A percentile compares a stretch with the other conserved stretches of the same genome.
These are phyloP conservation scores for Campoplex nolae DNA, from an alignment of 2,888 invertebrate species.

Conservation along the genomic window DNA sequence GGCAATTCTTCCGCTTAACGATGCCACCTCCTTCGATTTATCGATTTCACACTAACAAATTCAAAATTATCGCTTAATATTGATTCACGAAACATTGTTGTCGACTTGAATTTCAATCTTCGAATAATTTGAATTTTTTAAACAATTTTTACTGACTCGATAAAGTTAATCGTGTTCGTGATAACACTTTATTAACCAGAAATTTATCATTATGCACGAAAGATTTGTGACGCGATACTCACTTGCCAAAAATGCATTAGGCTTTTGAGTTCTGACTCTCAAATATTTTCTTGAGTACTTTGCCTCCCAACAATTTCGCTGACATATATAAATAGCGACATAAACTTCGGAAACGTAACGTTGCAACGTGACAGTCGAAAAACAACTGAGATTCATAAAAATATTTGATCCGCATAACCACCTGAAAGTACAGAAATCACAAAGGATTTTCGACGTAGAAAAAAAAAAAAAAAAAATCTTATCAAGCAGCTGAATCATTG, in stretches of 20 bases:
- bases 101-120: background rate
- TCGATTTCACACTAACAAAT: background rate
- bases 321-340: background rate
- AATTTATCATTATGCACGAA: background rate
- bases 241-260: background rate
- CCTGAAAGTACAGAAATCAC: background rate
- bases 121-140: background rate
- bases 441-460: background rate
- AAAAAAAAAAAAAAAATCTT: background rate
- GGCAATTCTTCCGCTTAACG: background rate
- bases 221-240: background rate
- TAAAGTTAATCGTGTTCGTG: background rate
- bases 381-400: background rate
- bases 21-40: background rate
- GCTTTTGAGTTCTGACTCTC: background rate
- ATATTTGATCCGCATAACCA: background rate
- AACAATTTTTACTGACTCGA: background rate
- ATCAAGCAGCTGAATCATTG: background rate
- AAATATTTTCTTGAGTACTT: background rate
- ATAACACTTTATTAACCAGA: background rate
- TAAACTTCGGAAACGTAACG: background rate
- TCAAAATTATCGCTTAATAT: background rate
- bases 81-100: background rate
- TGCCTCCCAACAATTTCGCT: background rate
- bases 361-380: background rate